These are phyloP conservation scores for Papilio glaucus DNA, from an alignment of 1,140 invertebrate genomes.

Conservation along the genomic window DNA sequence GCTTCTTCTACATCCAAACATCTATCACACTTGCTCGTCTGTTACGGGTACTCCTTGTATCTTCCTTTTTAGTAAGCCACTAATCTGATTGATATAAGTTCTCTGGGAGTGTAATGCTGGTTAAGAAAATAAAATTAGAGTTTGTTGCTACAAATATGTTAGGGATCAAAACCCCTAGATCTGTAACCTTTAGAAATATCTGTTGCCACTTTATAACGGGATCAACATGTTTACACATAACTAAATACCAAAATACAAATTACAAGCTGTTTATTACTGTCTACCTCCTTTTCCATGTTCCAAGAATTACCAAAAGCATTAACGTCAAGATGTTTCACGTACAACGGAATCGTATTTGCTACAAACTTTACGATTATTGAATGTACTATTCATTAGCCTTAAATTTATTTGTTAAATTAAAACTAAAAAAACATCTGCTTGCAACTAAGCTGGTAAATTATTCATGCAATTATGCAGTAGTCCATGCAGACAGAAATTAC, in stretches of 20 bases:
- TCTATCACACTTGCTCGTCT: too few relatives aligned
- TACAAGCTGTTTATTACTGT: constrained; percentile 17
- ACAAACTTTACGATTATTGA: constrained; percentile 24
- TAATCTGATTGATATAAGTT: too few relatives aligned
- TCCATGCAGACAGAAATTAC: not conserved
- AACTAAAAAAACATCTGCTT: constrained; percentile 19
- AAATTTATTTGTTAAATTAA: constrained; percentile 19
- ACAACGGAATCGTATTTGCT: not conserved
- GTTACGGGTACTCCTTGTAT: too few relatives aligned
- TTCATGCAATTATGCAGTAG: not conserved
- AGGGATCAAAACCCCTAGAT: too few relatives aligned
- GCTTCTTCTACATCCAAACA: too few relatives aligned
- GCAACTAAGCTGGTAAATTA: constrained; percentile 2
- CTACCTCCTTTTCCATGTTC: not conserved
- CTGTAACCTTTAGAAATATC: not conserved
- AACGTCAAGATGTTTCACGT: constrained; percentile 17
- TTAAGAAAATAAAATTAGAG: too few relatives aligned
- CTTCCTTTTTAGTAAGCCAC: too few relatives aligned
- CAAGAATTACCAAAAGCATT: constrained; percentile 1
- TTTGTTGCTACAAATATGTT: too few relatives aligned
- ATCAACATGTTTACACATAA: not conserved
- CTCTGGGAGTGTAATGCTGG: too few relatives aligned
- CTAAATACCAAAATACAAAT: constrained; percentile 22
- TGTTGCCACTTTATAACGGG: not conserved
- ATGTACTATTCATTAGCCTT: not conserved